Evolutionary conservation across 2,888 invertebrate genomes (phyloP).

Genomic region (Thereva nobilitata): DNA sequence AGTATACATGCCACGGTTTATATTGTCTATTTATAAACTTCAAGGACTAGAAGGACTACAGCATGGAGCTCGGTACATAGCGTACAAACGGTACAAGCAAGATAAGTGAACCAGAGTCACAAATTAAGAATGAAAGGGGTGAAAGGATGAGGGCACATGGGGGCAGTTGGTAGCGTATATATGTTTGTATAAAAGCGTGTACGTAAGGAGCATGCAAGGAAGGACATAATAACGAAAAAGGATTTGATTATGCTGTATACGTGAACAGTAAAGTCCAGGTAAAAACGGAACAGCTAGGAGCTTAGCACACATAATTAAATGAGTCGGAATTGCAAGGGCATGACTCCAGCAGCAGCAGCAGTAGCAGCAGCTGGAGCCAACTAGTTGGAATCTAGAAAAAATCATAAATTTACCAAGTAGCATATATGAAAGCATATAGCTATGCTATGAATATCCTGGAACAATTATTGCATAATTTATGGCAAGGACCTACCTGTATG

Average conservation of each 20-base stretch:
- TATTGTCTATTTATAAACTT: constrained; percentile 27
- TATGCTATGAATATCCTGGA: constrained; percentile 20
- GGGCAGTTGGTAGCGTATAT: too few relatives aligned
- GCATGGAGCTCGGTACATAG: background rate
- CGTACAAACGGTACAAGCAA: constrained; percentile 16
- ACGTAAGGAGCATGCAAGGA: background rate
- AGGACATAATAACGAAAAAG: constrained; percentile 4
- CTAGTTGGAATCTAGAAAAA: background rate
- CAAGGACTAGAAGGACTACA: background rate
- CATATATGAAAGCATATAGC: constrained; percentile 10
- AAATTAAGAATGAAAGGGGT: constrained; percentile 33
- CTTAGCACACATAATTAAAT: constrained; percentile 30
- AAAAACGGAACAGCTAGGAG: background rate
- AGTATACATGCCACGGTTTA: constrained; percentile 17
- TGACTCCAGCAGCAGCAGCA: too few relatives aligned
- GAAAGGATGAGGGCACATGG: background rate
- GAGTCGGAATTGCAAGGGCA: constrained; percentile 9
- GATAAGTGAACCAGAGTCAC: constrained; percentile 18
- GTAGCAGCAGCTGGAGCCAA: constrained; percentile 6
- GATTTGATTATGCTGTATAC: background rate
- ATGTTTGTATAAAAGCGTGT: background rate
- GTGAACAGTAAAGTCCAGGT: background rate
- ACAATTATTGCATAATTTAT: constrained; percentile 39
- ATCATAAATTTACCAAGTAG: constrained; percentile 19
- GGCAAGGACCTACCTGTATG: constrained; percentile 65